Evolutionary conservation across 1,140 invertebrate species (phyloP).

Genomic region (Drosophila bipectinata): DNA sequence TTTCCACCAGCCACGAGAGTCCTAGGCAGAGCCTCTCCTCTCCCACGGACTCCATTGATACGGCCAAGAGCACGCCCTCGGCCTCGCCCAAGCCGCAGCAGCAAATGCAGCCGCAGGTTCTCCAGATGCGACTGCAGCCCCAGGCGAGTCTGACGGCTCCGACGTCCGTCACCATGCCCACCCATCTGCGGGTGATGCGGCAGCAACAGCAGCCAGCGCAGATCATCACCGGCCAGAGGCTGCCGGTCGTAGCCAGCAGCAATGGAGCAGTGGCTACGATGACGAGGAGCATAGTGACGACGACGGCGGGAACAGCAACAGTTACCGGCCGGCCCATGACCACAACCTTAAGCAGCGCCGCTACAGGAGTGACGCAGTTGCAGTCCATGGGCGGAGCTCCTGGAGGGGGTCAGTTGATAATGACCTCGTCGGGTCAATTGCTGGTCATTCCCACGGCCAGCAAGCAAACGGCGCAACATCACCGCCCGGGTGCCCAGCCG

Average conservation of each 20-base stretch:
- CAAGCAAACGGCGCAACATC: conserved; percentile 60
- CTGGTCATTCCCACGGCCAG: conserved; percentile 85
- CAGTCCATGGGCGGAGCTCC: conserved; percentile 39
- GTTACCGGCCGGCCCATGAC: conserved; percentile 41
- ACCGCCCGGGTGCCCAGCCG: conserved; percentile 19
- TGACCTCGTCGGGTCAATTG: conserved; percentile 83
- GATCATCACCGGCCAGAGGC: conserved; percentile 37
- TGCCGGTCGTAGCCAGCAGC: conserved; percentile 38
- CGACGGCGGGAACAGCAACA: conserved; percentile 47
- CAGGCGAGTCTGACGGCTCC: conserved; percentile 83
- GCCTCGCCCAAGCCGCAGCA: conserved; percentile 57
- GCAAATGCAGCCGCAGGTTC: conserved; percentile 36
- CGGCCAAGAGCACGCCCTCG: conserved; percentile 54
- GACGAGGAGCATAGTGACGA: conserved; percentile 60
- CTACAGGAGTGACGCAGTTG: conserved; percentile 52
- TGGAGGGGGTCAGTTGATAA: conserved; percentile 75
- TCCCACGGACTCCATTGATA: conserved; percentile 73
- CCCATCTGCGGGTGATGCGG: conserved; percentile 79
- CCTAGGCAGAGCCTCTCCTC: conserved; percentile 70
- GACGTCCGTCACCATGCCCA: conserved; percentile 89
- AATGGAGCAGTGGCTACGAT: conserved; percentile 47
- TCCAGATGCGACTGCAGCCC: conserved; percentile 39
- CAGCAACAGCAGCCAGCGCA: conserved; percentile 33
- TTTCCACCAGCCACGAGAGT: conserved; percentile 82
- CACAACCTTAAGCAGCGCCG: conserved; percentile 37